phyloP scores from a whole-genome alignment of 35 echinoderm and acorn worm genomes.

The Antedon bifida region DNA sequence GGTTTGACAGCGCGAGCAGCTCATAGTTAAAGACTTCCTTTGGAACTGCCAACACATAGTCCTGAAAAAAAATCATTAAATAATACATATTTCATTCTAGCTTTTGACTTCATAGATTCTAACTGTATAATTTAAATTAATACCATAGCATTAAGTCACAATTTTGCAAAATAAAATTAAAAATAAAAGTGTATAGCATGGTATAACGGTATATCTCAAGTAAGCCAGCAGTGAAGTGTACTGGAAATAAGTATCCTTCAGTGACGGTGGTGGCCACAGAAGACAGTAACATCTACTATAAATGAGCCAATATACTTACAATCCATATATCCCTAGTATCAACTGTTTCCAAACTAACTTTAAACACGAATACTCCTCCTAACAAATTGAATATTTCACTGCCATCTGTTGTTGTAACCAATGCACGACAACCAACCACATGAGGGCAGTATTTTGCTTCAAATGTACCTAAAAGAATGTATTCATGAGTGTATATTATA shows the following conservation, averaged over 20 bases:
- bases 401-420: conserved; percentile 56
- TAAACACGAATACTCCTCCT: conserved; percentile 24
- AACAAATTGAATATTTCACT: conserved; percentile 46
- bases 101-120: too few species aligned
- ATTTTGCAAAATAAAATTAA: too few species aligned
- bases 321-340: conserved; percentile 51
- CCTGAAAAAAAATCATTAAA: conserved; percentile 7
- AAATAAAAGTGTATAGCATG: too few species aligned
- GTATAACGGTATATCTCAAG: too few species aligned
- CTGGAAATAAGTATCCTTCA: too few species aligned
- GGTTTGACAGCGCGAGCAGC: conserved; percentile 28
- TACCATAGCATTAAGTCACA: too few species aligned
- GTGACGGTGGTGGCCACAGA: too few species aligned
- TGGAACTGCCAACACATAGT: conserved; percentile 72
- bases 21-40: conserved; percentile 38
- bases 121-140: too few species aligned
- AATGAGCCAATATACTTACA: conserved; percentile 58
- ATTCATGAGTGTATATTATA: too few species aligned
- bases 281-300: too few species aligned
- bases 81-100: too few species aligned
- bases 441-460: conserved; percentile 91
- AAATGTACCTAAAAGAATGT: conserved; percentile 46
- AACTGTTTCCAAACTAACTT: conserved; percentile 21
- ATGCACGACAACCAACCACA: conserved; percentile 70
- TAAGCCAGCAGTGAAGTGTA: too few species aligned